Evolutionary conservation across 2,113 vertebrate genomes (phyloP), one percentile per base, ranked within the genome.

Genomic region (Oncorhynchus mykiss): DNA sequence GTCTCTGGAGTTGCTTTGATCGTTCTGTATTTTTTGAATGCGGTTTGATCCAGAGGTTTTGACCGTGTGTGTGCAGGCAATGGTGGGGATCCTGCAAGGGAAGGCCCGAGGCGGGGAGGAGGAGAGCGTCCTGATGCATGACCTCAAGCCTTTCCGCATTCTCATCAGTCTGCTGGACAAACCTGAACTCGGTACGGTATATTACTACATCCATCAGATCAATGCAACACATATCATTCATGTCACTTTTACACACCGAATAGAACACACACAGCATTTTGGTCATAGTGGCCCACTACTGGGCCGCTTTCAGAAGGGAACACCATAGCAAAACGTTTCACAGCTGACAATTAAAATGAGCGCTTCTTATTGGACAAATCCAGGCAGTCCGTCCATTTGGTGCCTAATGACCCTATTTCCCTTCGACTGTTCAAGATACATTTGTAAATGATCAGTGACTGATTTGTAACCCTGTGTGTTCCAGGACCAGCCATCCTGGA

Each of bases 81-180:
- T 99, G 98, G 92, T 98, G 75, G 96, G 96, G 78, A 99, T 99
- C 88, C 92, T 99, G 80, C 96, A 99, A 90, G 93, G 98, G 57
- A 99, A 97, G 83, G 96, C 95, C 71, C 81, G 92, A 31, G 95
- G 95, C 20, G 95, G 95, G 83, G 95, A 98, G 87, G 94, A 95
- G 80, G 98, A 99, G 85, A 98, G 94, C 77, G 90, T 95, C 1
- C 90, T 97, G 82, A 97, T 95, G 94, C 97, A 98, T 48, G 97
- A 99, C 87, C 93, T 99, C 72, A 99, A 99, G 90, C 98, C 98
- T 16, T 99, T 99, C 84, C 96, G 98, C 74, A 99, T 99, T 92
- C 95, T 99, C 79, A 98, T 99, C 89, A 99, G 97, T 89, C 93
- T 99, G 74, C 90, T 99, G 90, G 98, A 99, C 91, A 99, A 99